phyloP scores from a whole-genome alignment of 2,888 invertebrate genomes.

The Hypolimnas misippus region DNA sequence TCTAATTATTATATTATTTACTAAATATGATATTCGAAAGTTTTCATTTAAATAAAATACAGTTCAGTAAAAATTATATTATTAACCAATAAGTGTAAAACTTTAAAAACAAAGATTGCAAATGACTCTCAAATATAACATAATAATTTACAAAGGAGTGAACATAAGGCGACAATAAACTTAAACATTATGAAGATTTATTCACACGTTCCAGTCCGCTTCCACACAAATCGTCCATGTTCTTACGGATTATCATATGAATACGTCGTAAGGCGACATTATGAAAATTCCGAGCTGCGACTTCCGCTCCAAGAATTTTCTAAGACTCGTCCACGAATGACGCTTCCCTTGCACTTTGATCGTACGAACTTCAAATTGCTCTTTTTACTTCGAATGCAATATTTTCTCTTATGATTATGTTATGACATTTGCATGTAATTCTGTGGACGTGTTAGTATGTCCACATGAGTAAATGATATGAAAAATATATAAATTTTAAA shows the following conservation, averaged over 20 bases:
- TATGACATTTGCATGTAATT: neutral
- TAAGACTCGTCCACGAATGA: conserved; percentile 62
- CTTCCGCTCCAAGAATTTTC: conserved; percentile 77
- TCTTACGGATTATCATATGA: conserved; percentile 80
- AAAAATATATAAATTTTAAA: no score
- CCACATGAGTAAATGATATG: no score
- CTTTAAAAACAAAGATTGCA: no score
- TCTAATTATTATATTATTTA: no score
- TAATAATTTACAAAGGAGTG: no score
- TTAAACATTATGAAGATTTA: neutral
- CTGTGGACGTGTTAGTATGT: neutral
- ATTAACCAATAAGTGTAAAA: no score
- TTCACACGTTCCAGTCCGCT: conserved; percentile 41
- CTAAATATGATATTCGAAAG: no score
- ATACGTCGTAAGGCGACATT: conserved; percentile 67
- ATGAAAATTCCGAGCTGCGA: conserved; percentile 77
- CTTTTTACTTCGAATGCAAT: conserved; percentile 26
- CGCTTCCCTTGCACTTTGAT: conserved; percentile 46
- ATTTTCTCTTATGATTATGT: neutral
- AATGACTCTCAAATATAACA: no score
- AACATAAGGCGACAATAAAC: no score
- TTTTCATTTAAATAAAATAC: no score
- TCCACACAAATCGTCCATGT: conserved; percentile 47
- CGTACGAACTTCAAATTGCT: conserved; percentile 42
- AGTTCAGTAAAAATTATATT: no score